Conservation (phyloP, 2,797 vertebrate genomes). For the Pitangus sulphuratus region DNA sequence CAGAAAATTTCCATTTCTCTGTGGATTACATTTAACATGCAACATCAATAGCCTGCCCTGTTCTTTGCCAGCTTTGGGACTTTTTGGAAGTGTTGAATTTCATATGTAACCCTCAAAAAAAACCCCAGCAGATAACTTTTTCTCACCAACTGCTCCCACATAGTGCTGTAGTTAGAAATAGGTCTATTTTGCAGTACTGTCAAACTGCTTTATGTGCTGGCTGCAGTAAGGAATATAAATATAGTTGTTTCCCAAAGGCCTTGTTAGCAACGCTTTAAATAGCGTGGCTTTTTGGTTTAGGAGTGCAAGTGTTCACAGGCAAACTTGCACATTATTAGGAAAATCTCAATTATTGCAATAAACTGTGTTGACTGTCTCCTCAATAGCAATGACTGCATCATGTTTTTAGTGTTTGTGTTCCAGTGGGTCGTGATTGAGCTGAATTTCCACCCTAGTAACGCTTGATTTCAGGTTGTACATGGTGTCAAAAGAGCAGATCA, state of each 20-base stretch:
- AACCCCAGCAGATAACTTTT: not conserved
- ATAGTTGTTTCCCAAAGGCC: conserved; percentile 18
- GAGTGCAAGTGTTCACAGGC: not conserved
- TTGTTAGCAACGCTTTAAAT: not conserved
- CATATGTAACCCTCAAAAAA: not conserved
- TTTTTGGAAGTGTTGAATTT: not conserved
- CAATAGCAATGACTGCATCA: not conserved
- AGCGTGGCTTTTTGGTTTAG: not conserved
- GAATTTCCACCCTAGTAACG: not conserved
- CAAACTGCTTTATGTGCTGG: conserved; percentile 21
- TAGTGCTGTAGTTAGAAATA: conserved; percentile 1
- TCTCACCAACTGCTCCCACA: conserved; percentile 23
- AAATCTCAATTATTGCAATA: not conserved
- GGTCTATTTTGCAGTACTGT: conserved; percentile 16
- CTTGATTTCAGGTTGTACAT: not conserved
- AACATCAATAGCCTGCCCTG: not conserved
- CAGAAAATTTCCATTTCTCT: not conserved
- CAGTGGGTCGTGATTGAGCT: not conserved
- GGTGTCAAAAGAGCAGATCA: not conserved
- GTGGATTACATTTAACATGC: not conserved
- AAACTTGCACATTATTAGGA: not conserved
- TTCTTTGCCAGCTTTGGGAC: not conserved
- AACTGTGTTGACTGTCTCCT: not conserved
- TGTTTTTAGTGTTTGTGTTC: not conserved
- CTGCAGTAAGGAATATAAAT: conserved; percentile 41